phyloP scores from a whole-genome alignment of 2,888 invertebrate genomes.

The Tachina grossa region DNA sequence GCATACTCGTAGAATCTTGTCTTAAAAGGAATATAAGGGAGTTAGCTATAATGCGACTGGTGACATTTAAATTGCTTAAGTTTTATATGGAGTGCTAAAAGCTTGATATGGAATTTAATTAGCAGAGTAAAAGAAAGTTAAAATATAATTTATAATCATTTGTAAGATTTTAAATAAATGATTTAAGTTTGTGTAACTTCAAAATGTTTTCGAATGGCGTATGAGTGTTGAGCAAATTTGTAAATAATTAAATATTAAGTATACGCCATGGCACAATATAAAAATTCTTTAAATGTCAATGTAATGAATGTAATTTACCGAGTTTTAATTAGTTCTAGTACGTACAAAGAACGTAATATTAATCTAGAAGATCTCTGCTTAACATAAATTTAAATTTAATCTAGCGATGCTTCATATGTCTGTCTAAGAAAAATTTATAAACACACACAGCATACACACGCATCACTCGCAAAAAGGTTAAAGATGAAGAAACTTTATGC shows the following conservation, averaged over 20 bases:
- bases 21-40: background rate
- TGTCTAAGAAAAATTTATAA: background rate
- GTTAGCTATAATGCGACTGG: background rate
- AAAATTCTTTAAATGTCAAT: background rate
- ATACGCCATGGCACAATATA: background rate
- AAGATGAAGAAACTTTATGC: slow-evolving; percentile 1
- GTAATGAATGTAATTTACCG: background rate
- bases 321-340: no score
- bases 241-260: slow-evolving; percentile 14
- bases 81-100: no score
- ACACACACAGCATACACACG: background rate
- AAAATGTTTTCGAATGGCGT: background rate
- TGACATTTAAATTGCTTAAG: background rate
- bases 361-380: no score
- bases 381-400: no score
- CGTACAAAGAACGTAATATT: no score
- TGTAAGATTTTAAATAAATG: no score
- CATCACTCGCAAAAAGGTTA: slow-evolving; percentile 19
- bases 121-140: no score
- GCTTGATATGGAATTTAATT: no score
- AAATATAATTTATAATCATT: no score
- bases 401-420: background rate
- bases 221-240: background rate
- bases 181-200: no score
- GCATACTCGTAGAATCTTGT: background rate